These are phyloP conservation scores for Huso huso DNA, from an alignment of 2,797 vertebrate genomes.

Conservation along the genomic window DNA sequence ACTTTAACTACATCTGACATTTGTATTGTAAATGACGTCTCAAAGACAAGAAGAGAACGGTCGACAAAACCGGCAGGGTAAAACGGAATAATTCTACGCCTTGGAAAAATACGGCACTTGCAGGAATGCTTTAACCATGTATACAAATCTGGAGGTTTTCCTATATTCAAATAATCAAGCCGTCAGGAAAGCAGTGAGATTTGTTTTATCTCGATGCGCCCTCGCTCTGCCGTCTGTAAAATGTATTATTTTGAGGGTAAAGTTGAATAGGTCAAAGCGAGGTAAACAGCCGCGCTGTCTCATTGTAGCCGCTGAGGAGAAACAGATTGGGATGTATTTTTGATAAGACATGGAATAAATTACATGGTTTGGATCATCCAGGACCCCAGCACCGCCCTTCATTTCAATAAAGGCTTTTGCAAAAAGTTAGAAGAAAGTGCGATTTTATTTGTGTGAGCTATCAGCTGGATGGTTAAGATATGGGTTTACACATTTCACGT, in stretches of 20 bases:
- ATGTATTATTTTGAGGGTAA: conserved; percentile 45
- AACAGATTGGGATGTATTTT: conserved; percentile 33
- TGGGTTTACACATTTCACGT: no score
- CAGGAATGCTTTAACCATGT: conserved; percentile 22
- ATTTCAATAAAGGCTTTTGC: not conserved
- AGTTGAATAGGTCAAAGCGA: conserved; percentile 50
- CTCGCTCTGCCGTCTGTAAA: conserved; percentile 28
- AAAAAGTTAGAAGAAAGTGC: not conserved
- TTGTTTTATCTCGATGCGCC: conserved; percentile 35
- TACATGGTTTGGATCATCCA: conserved; percentile 29
- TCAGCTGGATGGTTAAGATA: no score
- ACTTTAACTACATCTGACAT: not conserved
- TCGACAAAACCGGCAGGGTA: not conserved
- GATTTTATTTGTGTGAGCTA: not conserved
- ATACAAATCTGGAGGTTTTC: conserved; percentile 25
- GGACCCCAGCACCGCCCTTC: conserved; percentile 14
- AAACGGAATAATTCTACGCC: not conserved
- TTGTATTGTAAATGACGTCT: not conserved
- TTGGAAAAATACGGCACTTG: not conserved
- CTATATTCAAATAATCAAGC: conserved; percentile 55
- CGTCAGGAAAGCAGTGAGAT: conserved; percentile 34
- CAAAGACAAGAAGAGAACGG: not conserved
- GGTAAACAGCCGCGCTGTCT: conserved; percentile 40
- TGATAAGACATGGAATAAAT: conserved; percentile 34
- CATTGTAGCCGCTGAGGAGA: conserved; percentile 39